Conservation (phyloP, 1,140 invertebrate species). For the Megathymus violae region DNA sequence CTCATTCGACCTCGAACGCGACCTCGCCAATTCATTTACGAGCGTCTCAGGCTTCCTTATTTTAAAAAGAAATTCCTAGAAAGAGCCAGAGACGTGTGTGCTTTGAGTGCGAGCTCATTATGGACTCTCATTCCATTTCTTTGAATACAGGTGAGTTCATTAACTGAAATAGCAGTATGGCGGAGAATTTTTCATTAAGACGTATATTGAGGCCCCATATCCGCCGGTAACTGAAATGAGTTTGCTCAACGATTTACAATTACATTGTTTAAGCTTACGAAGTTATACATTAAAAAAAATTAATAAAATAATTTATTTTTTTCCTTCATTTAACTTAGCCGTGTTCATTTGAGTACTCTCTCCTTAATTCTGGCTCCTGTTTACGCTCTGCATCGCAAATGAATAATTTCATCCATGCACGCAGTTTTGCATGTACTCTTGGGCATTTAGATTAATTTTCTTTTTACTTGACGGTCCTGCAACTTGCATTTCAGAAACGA, state of each 20-base stretch:
- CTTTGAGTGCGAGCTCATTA: conserved; percentile 70
- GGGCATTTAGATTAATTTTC: conserved; percentile 8
- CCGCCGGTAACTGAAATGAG: conserved; percentile 36
- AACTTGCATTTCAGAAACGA: not conserved
- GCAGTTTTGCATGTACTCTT: conserved; percentile 4
- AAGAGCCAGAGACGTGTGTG: conserved; percentile 53
- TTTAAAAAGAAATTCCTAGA: conserved; percentile 69
- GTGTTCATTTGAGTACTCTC: not conserved
- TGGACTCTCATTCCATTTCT: conserved; percentile 67
- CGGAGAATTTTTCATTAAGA: conserved; percentile 70
- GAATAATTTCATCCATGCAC: conserved; percentile 23
- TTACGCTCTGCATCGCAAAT: conserved; percentile 7
- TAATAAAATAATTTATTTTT: conserved; percentile 2
- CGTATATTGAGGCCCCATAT: conserved; percentile 47
- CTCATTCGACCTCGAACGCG: conserved; percentile 23
- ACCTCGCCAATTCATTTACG: conserved; percentile 54
- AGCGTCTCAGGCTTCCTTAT: conserved; percentile 55
- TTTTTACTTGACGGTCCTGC: not conserved
- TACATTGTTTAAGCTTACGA: conserved; percentile 16
- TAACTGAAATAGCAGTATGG: conserved; percentile 54
- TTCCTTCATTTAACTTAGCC: not conserved
- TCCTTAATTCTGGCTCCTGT: conserved; percentile 1
- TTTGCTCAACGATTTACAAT: conserved; percentile 44
- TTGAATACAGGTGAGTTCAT: conserved; percentile 70
- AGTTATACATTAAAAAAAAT: too few relatives aligned